Conservation (phyloP, 1,140 invertebrate genomes). For the Macrobrachium nipponense region DNA sequence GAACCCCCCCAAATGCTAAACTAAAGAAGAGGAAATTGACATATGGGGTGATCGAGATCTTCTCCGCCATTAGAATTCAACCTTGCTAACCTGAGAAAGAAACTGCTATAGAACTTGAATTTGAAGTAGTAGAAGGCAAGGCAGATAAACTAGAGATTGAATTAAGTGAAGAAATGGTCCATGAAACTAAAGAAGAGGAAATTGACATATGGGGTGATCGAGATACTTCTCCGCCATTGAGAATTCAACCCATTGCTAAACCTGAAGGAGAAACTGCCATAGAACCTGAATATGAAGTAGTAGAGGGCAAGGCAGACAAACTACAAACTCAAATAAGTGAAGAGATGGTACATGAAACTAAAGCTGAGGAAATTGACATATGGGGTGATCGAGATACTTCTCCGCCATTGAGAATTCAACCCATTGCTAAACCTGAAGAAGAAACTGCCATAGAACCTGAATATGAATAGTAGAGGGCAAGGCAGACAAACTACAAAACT, state of each 20-base stretch:
- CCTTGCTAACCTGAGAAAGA: not conserved
- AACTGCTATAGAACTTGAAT: not conserved
- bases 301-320: no score
- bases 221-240: not conserved
- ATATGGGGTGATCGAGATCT: slow-evolving; percentile 13
- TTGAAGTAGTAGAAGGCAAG: no score
- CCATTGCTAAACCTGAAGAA: no score
- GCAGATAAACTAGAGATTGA: not conserved
- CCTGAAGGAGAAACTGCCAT: not conserved
- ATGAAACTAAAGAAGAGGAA: not conserved
- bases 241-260: not conserved
- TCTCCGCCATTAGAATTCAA: not conserved
- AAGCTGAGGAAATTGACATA: slow-evolving; percentile 12
- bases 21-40: slow-evolving; percentile 16
- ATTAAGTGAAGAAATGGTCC: not conserved
- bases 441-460: no score
- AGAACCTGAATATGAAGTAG: not conserved
- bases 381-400: not conserved
- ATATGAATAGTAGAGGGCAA: no score
- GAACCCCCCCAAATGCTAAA: not conserved
- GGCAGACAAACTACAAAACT: no score
- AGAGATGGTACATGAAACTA: not conserved
- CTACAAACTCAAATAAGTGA: not conserved
- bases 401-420: no score
- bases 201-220: not conserved